Percentiles rank a stretch among this genome's conserved stretches.
These are phyloP conservation scores for Argyra leucocephala DNA, from an alignment of 2,888 invertebrate species.

Conservation along the genomic window DNA sequence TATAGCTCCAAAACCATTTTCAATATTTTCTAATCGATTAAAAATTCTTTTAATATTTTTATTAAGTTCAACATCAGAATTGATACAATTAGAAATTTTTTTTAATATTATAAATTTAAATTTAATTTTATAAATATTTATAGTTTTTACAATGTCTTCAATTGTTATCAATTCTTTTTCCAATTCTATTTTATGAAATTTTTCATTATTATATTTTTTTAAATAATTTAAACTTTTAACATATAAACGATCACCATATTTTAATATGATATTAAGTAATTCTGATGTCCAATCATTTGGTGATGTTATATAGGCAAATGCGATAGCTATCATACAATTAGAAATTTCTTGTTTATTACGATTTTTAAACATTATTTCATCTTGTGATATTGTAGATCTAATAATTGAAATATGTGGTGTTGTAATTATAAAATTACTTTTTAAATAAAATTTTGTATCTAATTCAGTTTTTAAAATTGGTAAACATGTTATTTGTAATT, in stretches of 20 bases:
- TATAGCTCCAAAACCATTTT: constrained; percentile 32
- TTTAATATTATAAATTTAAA: constrained; percentile 20
- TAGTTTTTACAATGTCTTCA: constrained; percentile 32
- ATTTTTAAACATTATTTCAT: constrained; percentile 29
- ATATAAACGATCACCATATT: constrained; percentile 55
- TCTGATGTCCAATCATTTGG: constrained; percentile 49
- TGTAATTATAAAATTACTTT: constrained; percentile 15
- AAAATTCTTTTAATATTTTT: constrained; percentile 20
- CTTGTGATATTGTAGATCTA: constrained; percentile 26
- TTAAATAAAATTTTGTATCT: constrained; percentile 14
- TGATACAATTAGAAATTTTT: constrained; percentile 14
- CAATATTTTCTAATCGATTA: constrained; percentile 18
- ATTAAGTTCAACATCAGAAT: neutral
- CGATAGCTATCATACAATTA: constrained; percentile 50
- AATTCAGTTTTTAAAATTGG: constrained; percentile 9
- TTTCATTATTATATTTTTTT: constrained; percentile 11
- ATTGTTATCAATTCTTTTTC: constrained; percentile 28
- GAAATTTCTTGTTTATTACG: constrained; percentile 48
- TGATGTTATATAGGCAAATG: constrained; percentile 50
- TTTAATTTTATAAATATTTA: constrained; percentile 27
- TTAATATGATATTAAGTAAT: constrained; percentile 51
- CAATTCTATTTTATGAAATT: constrained; percentile 26
- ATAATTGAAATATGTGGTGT: constrained; percentile 21
- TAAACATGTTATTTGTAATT: constrained; percentile 14
- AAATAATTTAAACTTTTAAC: constrained; percentile 33